These are phyloP conservation scores for Bothrops jararaca DNA, from an alignment of 2,113 vertebrate species.

Conservation along the genomic window DNA sequence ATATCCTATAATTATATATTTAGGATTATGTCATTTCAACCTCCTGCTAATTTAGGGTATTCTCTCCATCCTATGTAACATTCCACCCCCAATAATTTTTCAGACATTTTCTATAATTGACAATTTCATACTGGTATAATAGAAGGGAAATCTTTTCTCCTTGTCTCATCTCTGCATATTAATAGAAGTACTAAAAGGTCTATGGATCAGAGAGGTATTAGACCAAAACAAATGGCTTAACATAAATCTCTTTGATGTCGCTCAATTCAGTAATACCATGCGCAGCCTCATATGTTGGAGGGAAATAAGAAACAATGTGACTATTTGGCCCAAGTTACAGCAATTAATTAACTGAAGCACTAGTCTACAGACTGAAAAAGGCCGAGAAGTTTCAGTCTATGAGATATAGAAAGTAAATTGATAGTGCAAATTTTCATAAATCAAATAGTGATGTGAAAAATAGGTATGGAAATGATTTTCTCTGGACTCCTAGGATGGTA, in stretches of 20 bases:
- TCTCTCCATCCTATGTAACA: not conserved
- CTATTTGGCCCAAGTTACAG: not conserved
- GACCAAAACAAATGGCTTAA: not conserved
- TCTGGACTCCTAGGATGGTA: not conserved
- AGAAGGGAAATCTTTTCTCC: not conserved
- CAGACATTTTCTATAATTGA: not conserved
- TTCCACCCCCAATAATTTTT: not conserved
- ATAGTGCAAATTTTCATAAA: not conserved
- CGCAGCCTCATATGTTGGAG: not conserved
- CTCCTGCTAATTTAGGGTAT: not conserved
- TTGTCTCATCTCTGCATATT: not conserved
- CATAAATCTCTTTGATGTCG: not conserved
- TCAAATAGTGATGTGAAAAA: not conserved
- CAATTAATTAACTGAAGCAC: not conserved
- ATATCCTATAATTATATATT: not conserved
- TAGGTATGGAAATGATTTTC: not conserved
- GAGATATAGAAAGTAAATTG: not conserved
- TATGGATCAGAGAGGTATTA: not conserved
- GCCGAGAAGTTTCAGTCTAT: not conserved
- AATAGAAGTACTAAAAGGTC: not conserved
- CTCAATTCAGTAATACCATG: not conserved
- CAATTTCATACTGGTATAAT: not conserved
- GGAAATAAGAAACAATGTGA: not conserved
- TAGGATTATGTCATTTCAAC: not conserved
- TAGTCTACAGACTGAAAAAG: not conserved